phyloP scores from a whole-genome alignment of 2,888 invertebrate species.

The Anthrax anthrax region DNA sequence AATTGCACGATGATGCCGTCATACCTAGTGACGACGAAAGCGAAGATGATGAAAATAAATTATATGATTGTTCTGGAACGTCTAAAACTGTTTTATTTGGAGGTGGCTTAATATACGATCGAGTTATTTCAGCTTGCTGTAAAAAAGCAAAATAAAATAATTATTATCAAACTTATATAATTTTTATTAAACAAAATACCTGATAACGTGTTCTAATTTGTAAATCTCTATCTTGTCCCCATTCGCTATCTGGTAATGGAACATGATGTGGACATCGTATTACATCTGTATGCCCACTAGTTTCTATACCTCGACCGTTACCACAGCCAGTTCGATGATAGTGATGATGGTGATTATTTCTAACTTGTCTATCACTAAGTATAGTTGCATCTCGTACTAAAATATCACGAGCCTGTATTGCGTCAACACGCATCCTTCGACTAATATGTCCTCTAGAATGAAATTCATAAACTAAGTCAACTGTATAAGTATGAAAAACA shows the following conservation, averaged over 20 bases:
- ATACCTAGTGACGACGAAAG: conserved; percentile 9
- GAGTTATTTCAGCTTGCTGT: conserved; percentile 52
- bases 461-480: not conserved
- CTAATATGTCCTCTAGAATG: conserved; percentile 28
- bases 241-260: conserved; percentile 50
- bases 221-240: conserved; percentile 45
- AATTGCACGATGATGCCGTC: conserved; percentile 16
- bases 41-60: conserved; percentile 17
- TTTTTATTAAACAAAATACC: conserved; percentile 29
- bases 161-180: not conserved
- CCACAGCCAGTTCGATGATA: conserved; percentile 13
- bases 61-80: conserved; percentile 40
- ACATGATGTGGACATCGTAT: conserved; percentile 45
- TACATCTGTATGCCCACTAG: conserved; percentile 10
- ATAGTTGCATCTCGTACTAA: conserved; percentile 19
- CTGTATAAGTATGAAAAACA: not conserved
- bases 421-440: conserved; percentile 33
- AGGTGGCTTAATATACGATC: conserved; percentile 49
- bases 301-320: conserved; percentile 7
- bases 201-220: conserved; percentile 50
- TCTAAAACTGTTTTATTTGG: conserved; percentile 54
- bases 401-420: conserved; percentile 32
- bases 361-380: conserved; percentile 17
- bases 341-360: conserved; percentile 18
- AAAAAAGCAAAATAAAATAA: conserved; percentile 16